A percentile compares a stretch with the other conserved stretches of the same genome.
Evolutionary conservation across 2,113 vertebrate genomes (phyloP).

Genomic region (Muntiacus muntjak): DNA sequence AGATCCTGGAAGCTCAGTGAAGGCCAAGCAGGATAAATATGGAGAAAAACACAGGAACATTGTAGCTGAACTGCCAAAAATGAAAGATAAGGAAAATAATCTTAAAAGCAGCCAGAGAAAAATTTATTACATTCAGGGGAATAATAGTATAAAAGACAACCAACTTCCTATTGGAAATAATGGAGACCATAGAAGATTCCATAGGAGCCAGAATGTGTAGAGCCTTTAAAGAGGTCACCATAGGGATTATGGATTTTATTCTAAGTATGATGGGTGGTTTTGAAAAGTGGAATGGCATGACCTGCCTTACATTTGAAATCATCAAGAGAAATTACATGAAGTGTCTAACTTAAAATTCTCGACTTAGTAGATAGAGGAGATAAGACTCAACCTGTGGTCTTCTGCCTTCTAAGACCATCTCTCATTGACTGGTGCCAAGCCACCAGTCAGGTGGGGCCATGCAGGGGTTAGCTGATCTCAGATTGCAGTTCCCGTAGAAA

Average conservation of each 20-base stretch:
- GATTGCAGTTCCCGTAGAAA: neutral
- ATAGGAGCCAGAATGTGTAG: neutral
- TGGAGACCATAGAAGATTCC: neutral
- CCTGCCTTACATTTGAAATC: neutral
- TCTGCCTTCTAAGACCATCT: neutral
- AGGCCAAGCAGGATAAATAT: neutral
- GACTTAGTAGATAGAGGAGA: neutral
- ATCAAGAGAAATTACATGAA: neutral
- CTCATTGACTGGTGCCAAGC: neutral
- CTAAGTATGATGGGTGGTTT: neutral
- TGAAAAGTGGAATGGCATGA: neutral
- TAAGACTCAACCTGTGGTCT: neutral
- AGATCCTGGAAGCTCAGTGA: neutral
- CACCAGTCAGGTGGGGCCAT: neutral
- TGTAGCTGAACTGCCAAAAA: neutral
- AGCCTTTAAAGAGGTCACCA: neutral
- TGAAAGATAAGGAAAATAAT: neutral
- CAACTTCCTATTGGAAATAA: neutral
- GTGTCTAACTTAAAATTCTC: neutral
- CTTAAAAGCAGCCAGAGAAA: slow-evolving; percentile 4
- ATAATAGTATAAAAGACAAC: neutral
- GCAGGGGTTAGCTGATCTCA: neutral
- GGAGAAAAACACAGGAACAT: neutral
- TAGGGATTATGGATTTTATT: neutral
- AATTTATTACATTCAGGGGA: neutral